Base-by-base conservation (phyloP, 1,140 invertebrate species). In the Drosophila murphyi region DNA sequence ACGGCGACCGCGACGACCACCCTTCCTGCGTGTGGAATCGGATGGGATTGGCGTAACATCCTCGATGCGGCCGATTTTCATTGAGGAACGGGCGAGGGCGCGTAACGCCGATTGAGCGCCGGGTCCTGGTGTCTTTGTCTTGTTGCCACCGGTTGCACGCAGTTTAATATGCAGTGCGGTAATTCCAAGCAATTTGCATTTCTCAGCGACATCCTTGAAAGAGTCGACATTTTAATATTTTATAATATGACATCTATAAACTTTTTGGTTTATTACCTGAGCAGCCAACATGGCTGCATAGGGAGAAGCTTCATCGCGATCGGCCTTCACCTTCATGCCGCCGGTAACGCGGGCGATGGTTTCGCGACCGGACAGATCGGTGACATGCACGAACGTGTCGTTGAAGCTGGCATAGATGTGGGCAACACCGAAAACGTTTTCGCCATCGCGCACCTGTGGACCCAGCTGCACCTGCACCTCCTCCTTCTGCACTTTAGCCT, bases 261-360 rank as follows among this genome's bases (percentile, higher is more conserved):
- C 4, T 0, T 4, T 28, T 29, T 10, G 3, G 3, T 6, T 29
- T 5, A 56, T 54, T 94, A 97, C 97, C 94, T 99, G 99, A 78
- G 99, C 98, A 92, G 99, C 99, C 94, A 99, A 98, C 99, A 99
- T 99, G 96, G 99, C 99, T 92, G 99, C 99, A 92, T 99, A 99
- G 10, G 99, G 99, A 34, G 98, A 99, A 82, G 98, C 97, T 94
- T 99, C 99, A 94, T 99, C 99, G 95, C 99, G 96, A 94, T 99
- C 99, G 90, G 99, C 99, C 93, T 99, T 99, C 0, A 99, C 99
- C 94, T 99, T 99, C 99, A 99, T 99, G 69, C 99, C 99, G 93
- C 99, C 99, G 90, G 99, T 99, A 37, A 99, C 97, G 91, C 98
- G 95, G 65, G 97, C 97, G 91, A 99, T 99, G 2, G 99, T 99